Base-by-base conservation (phyloP, 2,888 invertebrate genomes). In the Elysia crispata region DNA sequence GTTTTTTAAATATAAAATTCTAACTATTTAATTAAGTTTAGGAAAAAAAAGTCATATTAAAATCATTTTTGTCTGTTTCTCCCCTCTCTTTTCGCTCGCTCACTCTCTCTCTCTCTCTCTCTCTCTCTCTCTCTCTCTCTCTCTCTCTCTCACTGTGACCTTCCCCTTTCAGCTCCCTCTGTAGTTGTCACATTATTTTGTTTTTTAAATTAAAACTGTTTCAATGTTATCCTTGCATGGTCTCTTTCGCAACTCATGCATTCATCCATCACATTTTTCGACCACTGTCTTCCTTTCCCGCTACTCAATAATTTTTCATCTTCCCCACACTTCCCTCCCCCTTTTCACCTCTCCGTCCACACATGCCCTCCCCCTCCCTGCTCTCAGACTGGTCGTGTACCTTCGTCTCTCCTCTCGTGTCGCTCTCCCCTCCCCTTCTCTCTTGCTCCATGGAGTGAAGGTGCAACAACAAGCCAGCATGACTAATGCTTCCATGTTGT, bases 51-150 rank as follows among this genome's bases (percentile, higher is more conserved):
- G n/a, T n/a, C n/a, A n/a, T n/a, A n/a, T n/a, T n/a, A n/a, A n/a
- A n/a, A n/a, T n/a, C n/a, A n/a, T 41, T 3, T 41, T 6, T 41
- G 41, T 41, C 41, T 41, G 41, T 41, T 11, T 41, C 3, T 6
- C 41, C 41, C 41, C 41, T 41, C 41, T 41, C 41, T 41, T 41
- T 11, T 41, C 41, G 3, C 41, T 41, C 41, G 3, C 41, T 41
- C 41, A 8, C 18, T 70, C 50, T 49, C 13, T 70, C 50, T 49
- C 25, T 70, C 70, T 49, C 25, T 73, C 73, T 73, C 6, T 28
- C 73, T 54, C 20, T 73, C 73, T 25, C 6, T 54, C 30, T 73
- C 28, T 54, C 23, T 30, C 57, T 57, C 3, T 54, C n/a, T 57
- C 28, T 57, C n/a, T 73, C 54, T 57, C 57, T 73, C 30, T 23